Evolutionary conservation across 2,797 vertebrate genomes (phyloP), one percentile per base, ranked within the genome.

Genomic region (Sparus aurata): DNA sequence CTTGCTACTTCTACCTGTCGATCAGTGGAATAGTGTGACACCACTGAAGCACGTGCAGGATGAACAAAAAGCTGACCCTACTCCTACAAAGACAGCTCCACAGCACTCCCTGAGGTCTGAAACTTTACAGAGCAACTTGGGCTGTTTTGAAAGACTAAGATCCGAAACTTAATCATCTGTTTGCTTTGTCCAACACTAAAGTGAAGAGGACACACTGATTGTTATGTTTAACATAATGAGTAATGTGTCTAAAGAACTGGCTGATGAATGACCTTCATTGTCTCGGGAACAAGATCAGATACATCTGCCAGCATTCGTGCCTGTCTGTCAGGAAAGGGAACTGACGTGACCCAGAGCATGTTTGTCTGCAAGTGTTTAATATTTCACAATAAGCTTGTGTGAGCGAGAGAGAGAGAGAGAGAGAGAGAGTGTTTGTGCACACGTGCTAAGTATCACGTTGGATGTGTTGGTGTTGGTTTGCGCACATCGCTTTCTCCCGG

Each of bases 381-480:
- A 60, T 85, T 86, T 87, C 74, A 62, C 83, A 84, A 77, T 70
- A 55, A 68, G 77, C 69, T 15, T 25, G 68, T 62, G 58, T 77
- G 75, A 76, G 47, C 52, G 17, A 83, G 73, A 50, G 23, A 20
- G 72, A 50, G 27, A 20, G 58, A 20, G 72, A 50, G 17, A 83
- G 73, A 50, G 23, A 20, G 72, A 50, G 27, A 20, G 58, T 59
- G 34, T 50, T 30, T 45, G 30, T 54, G 72, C 11, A 17, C 47
- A 38, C n/a, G 63, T 77, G 79, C 73, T 15, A 17, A 53, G 59
- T 38, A 23, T 69, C 84, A 78, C 15, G 18, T 83, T 66, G 66
- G 43, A 80, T 61, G 52, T 59, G 59, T 79, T n/a, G 30, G 27
- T 71, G 45, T n/a, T 25, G 20, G 58, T 60, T 34, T 70, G 69